These are phyloP conservation scores for Eufriesea mexicana DNA, from an alignment of 1,140 invertebrate genomes.

Conservation along the genomic window DNA sequence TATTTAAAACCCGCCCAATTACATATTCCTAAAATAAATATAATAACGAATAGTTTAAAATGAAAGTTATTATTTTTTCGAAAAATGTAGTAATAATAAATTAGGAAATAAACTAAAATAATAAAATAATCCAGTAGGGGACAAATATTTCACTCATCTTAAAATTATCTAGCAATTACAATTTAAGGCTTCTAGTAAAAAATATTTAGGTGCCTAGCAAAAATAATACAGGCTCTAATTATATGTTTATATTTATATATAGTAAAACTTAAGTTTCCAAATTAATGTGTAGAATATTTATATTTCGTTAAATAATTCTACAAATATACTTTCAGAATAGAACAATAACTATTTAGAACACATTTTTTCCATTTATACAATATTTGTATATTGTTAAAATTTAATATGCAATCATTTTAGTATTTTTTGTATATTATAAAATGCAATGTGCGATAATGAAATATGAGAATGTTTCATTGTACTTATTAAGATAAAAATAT, in stretches of 20 bases:
- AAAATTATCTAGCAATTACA: not conserved
- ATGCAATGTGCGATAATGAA: not conserved
- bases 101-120: not conserved
- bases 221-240: no score
- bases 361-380: not conserved
- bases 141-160: not conserved
- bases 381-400: conserved; percentile 6
- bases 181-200: not conserved
- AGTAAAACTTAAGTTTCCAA: no score
- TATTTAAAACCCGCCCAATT: conserved; percentile 7
- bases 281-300: not conserved
- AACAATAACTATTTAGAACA: not conserved
- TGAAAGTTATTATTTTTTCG: not conserved
- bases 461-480: not conserved
- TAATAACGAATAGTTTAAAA: not conserved
- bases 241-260: no score
- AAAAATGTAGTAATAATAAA: not conserved
- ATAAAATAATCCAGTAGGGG: not conserved
- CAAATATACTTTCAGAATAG: no score
- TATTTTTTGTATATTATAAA: not conserved
- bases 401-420: not conserved
- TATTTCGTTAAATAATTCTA: not conserved
- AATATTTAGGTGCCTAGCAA: not conserved
- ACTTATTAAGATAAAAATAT: not conserved
- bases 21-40: not conserved